phyloP scores from a whole-genome alignment of 2,113 vertebrate genomes.

The Thermophis baileyi region DNA sequence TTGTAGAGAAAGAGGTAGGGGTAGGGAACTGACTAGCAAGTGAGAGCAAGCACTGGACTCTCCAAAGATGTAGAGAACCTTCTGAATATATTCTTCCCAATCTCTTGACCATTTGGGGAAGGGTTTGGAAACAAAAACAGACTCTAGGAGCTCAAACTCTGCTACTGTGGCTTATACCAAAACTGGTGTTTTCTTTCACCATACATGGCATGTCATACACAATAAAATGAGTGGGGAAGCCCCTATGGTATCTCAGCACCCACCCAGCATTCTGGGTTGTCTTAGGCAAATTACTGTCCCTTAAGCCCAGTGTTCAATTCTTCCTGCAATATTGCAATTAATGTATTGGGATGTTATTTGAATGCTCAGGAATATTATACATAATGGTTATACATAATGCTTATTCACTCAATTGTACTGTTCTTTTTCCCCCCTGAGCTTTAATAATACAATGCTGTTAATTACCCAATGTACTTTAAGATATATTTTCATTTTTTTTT shows the following conservation, averaged over 20 bases:
- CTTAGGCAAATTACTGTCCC: not conserved
- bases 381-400: not conserved
- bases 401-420: not conserved
- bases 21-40: not conserved
- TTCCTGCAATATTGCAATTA: not conserved
- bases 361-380: not conserved
- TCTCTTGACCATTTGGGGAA: not conserved
- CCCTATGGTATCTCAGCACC: not conserved
- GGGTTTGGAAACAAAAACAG: not conserved
- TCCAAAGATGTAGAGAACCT: not conserved
- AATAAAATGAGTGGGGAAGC: not conserved
- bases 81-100: not conserved
- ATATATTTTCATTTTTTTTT: not conserved
- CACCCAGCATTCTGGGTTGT: not conserved
- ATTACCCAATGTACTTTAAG: not conserved
- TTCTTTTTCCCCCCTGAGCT: not conserved
- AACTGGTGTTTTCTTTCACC: not conserved
- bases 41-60: not conserved
- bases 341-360: not conserved
- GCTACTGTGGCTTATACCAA: not conserved
- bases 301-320: not conserved
- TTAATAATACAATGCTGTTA: not conserved
- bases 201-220: not conserved
- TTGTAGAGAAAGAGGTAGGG: not conserved
- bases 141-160: not conserved